Evolutionary conservation across 1,140 invertebrate species (phyloP), one percentile per base, ranked within the genome.

Genomic region (Calephelis nemesis): DNA sequence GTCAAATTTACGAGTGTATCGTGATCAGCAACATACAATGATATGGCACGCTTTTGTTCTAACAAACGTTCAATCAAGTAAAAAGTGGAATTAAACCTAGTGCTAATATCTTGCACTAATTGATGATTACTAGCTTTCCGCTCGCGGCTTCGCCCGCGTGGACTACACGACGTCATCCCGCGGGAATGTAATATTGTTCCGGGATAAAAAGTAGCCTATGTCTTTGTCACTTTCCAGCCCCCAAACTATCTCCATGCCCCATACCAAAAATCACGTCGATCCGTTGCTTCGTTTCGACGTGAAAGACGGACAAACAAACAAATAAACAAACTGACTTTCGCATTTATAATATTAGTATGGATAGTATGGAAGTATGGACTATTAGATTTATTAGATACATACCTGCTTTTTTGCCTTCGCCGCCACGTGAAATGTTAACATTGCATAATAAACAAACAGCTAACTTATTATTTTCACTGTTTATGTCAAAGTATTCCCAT

Each of bases 51-150:
- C 19, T 78, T 81, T 68, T 82, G 76, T 74, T 82, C 76, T 70
- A 80, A 73, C 63, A 78, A 72, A 15, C 74, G 71, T 50, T 75
- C 73, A 19, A 72, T 54, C 67, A 83, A 63, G 69, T 83, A 81
- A 63, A 72, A 81, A 0, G 78, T 78, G 45, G 74, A 78, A 67
- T 80, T 83, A 74, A 78, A 80, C n/a, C 81, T 60, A 8, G 76
- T 83, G 60, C 60, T 19, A 19, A 19, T 19, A 19, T 82, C 76
- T 70, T 83, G 78, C 47, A 78, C 76, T 67, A 82, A 65, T 62
- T 79, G 15, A 19, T 19, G 0, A 19, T 19, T 19, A 19, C 15
- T 19, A 19, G 15, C 15, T 19, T 19, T 19, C 15, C 15, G 15
- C 15, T 19, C 15, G 15, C 15, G 15, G 15, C 15, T 19, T 19